Conservation (phyloP, 1,140 invertebrate genomes). For the Tigriopus japonicus region DNA sequence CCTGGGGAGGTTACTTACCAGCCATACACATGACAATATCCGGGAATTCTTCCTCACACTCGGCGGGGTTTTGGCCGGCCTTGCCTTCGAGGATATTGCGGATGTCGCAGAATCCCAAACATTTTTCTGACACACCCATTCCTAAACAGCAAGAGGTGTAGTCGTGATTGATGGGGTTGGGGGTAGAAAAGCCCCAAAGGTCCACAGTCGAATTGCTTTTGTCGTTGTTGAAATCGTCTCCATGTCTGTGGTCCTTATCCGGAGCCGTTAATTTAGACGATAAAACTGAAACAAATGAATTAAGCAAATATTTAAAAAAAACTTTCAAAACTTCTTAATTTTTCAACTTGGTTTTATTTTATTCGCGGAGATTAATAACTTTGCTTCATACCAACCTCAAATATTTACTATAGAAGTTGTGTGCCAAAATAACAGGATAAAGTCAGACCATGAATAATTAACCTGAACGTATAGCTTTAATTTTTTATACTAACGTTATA, state of each 20-base stretch:
- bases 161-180: conserved; percentile 37
- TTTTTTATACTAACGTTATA: no score
- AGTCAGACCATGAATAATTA: no score
- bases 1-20: conserved; percentile 24
- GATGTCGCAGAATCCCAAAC: conserved; percentile 59
- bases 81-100: conserved; percentile 53
- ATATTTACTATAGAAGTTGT: no score
- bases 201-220: background rate
- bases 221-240: background rate
- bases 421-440: no score
- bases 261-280: conserved; percentile 41
- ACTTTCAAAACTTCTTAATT: no score
- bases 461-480: no score
- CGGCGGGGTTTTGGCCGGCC: conserved; percentile 52
- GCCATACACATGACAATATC: conserved; percentile 45
- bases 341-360: no score
- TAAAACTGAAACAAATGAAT: conserved; percentile 59
- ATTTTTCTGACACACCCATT: conserved; percentile 42
- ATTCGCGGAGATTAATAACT: no score
- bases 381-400: no score
- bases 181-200: conserved; percentile 15
- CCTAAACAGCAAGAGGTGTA: conserved; percentile 52
- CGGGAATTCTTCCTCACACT: conserved; percentile 53
- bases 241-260: conserved; percentile 28
- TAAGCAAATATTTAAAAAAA: no score